Base-by-base conservation (phyloP, 2,888 invertebrate species). In the Pristionchus fissidentatus region DNA sequence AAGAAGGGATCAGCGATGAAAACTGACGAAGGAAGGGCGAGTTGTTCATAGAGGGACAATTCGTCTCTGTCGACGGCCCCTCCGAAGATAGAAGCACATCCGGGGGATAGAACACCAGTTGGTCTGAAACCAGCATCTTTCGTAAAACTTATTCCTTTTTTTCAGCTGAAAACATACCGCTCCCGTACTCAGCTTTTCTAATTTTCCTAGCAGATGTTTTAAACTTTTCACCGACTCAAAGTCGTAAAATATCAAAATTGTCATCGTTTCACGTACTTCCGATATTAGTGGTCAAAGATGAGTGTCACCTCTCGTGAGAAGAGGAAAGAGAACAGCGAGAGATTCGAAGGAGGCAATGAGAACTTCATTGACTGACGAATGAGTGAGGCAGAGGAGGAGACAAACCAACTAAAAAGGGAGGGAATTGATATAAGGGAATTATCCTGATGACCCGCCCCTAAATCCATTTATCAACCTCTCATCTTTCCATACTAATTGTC, bases 321-420 rank as follows among this genome's bases (percentile, higher is more conserved):
- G 46, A 1, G 55, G 60, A 38, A 73, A 38, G 55, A 83, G 32
- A 22, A 57, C 73, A 26, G 83, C 55, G 55, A 83, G 83, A 26
- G 52, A 66, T 38, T 83, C 83, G 73, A 83, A 70, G n/a, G 83
- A 83, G 32, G 83, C 70, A 52, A 83, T 83, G 70, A 83, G 52
- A 10, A 83, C 83, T 38, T 83, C 83, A 26, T 83, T 83, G 22
- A 55, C 83, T 4, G 70, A 52, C 7, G 83, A 83, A 26, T 83
- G 83, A 49, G 83, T 83, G 83, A 49, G n/a, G 55, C 83, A 83
- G n/a, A 73, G 73, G 26, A 83, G 83, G 41, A 73, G 83, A 26
- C 70, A 83, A 1, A 73, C 29, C 55, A 83, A 55, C 83, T 83
- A 26, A 43, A 81, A 66, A 3, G 52, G n/a, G 19, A 60, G n/a